A percentile compares a stretch with the other conserved stretches of the same genome.
phyloP scores from a whole-genome alignment of 2,113 vertebrate genomes.

The Petrocephalus zakoni region DNA sequence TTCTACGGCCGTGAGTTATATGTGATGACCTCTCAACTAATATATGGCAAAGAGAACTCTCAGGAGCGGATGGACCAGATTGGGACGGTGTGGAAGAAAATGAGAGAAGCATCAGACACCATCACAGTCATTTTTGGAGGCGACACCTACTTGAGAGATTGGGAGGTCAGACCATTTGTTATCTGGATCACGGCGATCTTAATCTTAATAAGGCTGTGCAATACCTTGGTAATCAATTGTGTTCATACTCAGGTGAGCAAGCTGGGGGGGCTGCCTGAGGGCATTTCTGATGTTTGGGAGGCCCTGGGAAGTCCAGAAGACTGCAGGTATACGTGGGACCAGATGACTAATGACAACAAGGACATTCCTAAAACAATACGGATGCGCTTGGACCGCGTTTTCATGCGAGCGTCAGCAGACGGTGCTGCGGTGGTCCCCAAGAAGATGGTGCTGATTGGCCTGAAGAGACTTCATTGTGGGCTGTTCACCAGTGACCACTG shows the following conservation, averaged over 20 bases:
- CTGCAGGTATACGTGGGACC: neutral
- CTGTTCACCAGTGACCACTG: neutral
- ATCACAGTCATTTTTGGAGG: neutral
- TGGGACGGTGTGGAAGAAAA: neutral
- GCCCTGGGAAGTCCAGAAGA: neutral
- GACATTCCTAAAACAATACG: neutral
- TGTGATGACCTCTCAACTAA: neutral
- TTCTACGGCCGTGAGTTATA: neutral
- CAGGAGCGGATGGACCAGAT: slow-evolving; percentile 54
- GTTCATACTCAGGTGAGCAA: neutral
- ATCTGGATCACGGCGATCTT: neutral
- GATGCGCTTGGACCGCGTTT: neutral
- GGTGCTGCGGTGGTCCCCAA: neutral
- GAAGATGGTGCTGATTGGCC: neutral
- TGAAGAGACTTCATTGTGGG: neutral
- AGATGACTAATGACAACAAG: neutral
- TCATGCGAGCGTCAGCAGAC: neutral
- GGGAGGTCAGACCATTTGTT: neutral
- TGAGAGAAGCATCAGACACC: neutral
- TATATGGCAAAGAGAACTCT: slow-evolving; percentile 33
- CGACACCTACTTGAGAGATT: neutral
- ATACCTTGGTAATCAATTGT: neutral
- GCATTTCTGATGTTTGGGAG: neutral
- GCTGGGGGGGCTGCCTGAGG: neutral
- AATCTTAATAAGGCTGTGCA: neutral